Evolutionary conservation across 2,797 vertebrate genomes (phyloP), one percentile per base, ranked within the genome.

Genomic region (Mareca strepera): DNA sequence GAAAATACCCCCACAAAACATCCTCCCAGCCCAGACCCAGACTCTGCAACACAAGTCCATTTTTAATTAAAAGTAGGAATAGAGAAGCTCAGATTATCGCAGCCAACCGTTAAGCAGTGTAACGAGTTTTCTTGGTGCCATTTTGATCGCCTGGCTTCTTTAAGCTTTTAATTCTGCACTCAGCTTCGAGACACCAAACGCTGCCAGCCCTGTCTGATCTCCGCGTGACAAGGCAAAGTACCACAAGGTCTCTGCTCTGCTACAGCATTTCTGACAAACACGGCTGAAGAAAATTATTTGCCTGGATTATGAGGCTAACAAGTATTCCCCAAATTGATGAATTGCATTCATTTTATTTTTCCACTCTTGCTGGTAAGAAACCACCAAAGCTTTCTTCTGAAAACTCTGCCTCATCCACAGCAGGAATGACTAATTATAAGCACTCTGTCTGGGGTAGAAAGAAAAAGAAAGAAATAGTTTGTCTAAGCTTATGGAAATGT

Each of bases 401-500:
- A 83, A 87, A 53, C 58, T 68, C 81, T 0, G 2, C 90, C 80
- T 91, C 88, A 93, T 7, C 79, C 82, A 41, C 79, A 86, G 92
- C 91, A 89, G 86, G 89, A 90, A 77, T 66, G 64, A 73, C 87
- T 94, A 95, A 96, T 96, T 96, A 94, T 58, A 86, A 92, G 72
- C 81, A 93, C 86, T 68, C 75, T 90, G 76, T 93, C 86, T 90
- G 64, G 80, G 68, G 26, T 4, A 87, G 66, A 87, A 74, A 94
- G 76, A 66, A 66, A 81, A 91, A 93, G 67, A 79, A 95, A 92
- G 80, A 82, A 87, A 73, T 7, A 91, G 87, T 95, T 96, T 91
- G 91, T 78, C 78, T 93, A 82, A 90, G 90, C 91, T 92, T 96
- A 96, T 93, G 93, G 94, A 97, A 95, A 96, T 87, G 91, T n/a